These are phyloP conservation scores for Zapus hudsonius DNA, from an alignment of 2,113 vertebrate species.

Conservation along the genomic window DNA sequence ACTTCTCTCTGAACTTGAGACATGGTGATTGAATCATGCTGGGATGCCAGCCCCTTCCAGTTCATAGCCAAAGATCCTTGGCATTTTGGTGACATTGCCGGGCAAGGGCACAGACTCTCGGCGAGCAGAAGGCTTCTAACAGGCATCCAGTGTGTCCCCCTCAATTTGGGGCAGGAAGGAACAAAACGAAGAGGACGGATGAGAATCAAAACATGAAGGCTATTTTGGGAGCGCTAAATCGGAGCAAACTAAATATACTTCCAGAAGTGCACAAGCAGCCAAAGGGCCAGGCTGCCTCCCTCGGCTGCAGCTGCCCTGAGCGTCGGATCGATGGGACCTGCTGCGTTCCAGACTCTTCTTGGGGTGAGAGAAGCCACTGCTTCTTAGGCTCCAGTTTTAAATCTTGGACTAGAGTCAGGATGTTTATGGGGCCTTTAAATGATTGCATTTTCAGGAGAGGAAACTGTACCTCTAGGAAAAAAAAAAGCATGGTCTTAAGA, in stretches of 20 bases:
- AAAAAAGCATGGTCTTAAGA: background rate
- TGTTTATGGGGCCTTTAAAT: background rate
- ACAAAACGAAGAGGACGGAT: slow-evolving; percentile 30
- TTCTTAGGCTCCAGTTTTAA: background rate
- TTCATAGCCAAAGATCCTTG: no score
- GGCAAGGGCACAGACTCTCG: background rate
- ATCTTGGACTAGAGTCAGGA: slow-evolving; percentile 15
- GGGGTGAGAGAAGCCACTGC: background rate
- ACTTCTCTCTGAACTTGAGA: background rate
- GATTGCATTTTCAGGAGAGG: slow-evolving; percentile 19
- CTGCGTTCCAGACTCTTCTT: background rate
- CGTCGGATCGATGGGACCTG: background rate
- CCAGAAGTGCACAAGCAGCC: slow-evolving; percentile 9
- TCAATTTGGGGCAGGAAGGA: slow-evolving; percentile 53
- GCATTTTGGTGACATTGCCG: background rate
- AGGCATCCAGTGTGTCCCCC: slow-evolving; percentile 3
- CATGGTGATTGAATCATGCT: accelerated
- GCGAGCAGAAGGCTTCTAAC: background rate
- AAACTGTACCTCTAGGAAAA: background rate
- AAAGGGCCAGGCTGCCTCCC: background rate
- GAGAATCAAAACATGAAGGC: slow-evolving; percentile 58
- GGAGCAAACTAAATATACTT: slow-evolving; percentile 63
- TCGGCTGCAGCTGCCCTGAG: background rate
- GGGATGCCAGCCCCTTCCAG: accelerated
- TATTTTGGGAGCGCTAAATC: slow-evolving; percentile 60